Evolutionary conservation across 23 tunicate genomes (phyloP).

Genomic region (Ascidia mentula): DNA sequence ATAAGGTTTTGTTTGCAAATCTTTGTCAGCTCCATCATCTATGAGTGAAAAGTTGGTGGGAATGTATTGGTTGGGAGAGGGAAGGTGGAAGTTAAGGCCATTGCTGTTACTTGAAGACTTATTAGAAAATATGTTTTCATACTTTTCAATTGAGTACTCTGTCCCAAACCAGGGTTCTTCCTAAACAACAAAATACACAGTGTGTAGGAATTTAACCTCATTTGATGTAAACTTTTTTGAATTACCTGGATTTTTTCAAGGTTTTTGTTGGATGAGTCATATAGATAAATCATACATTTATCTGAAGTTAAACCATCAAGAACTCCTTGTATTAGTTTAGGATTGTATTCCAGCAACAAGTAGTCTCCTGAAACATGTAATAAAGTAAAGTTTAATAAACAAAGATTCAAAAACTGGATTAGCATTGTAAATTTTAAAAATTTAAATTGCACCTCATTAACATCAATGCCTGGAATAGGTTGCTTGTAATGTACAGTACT

Average conservation of each 20-base stretch:
- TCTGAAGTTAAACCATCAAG: constrained; percentile 27
- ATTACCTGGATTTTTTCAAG: not conserved
- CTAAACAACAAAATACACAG: constrained; percentile 10
- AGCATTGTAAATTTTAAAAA: no score
- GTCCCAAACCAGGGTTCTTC: constrained; percentile 76
- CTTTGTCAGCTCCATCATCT: not conserved
- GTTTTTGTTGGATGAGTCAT: constrained; percentile 10
- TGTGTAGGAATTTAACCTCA: not conserved
- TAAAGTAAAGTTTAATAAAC: not conserved
- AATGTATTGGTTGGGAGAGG: constrained; percentile 55
- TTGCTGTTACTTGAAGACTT: constrained; percentile 19
- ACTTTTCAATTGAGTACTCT: not conserved
- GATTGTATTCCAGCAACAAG: constrained; percentile 44
- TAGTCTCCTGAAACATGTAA: constrained; percentile 34
- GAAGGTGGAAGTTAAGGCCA: constrained; percentile 25
- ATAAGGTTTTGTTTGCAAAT: constrained; percentile 14
- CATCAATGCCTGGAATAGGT: no score
- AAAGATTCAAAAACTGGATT: not conserved
- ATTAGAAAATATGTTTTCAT: constrained; percentile 2
- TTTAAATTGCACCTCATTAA: no score
- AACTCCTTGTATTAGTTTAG: constrained; percentile 43
- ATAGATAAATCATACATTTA: constrained; percentile 29
- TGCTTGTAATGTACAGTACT: no score
- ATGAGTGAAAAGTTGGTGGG: constrained; percentile 44
- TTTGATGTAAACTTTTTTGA: not conserved